Evolutionary conservation across 2,797 vertebrate species (phyloP), one percentile per base, ranked within the genome.

Genomic region (Melanotaenia maccullochi): DNA sequence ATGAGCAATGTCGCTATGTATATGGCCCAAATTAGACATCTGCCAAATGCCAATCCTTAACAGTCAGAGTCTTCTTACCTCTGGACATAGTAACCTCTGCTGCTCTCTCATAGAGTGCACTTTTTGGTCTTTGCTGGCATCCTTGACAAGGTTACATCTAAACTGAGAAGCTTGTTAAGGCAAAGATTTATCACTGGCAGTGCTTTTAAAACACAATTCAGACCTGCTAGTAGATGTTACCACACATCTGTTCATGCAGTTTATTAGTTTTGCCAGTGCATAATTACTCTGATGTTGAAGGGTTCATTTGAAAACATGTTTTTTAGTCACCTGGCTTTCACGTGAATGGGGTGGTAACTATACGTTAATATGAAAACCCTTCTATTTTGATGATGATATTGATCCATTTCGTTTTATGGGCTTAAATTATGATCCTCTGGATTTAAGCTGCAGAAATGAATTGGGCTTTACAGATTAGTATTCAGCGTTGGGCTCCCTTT

Each of bases 381-480:
- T 77, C 66, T 85, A 62, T 71, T 86, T 84, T 85, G 83, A 90
- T 87, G 81, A 92, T 68, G 74, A 79, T 86, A 90, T 90, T 89
- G 89, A 90, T 90, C 80, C 74, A 25, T 65, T 61, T 47, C 82
- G 87, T 76, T 84, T 67, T 60, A 35, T 54, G 76, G 84, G 82
- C 86, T 87, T 87, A 87, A 78, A 75, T 83, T 84, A 89, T 86
- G 89, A 89, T 92, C 84, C 85, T 71, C 60, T 81, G 90, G 84
- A 90, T 92, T 92, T 90, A 87, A 71, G 75, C 75, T 78, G 77
- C 68, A 82, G 83, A 85, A 86, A 88, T 87, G 84, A 75, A 91
- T 88, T 90, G 83, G 85, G 75, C 65, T 91, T 84, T 84, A 55
- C 76, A 85, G 86, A 89, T 92, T 93, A 90, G 84, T 86, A 90